Conservation (phyloP, 2,888 invertebrate species). For the Catocala fraxini region DNA sequence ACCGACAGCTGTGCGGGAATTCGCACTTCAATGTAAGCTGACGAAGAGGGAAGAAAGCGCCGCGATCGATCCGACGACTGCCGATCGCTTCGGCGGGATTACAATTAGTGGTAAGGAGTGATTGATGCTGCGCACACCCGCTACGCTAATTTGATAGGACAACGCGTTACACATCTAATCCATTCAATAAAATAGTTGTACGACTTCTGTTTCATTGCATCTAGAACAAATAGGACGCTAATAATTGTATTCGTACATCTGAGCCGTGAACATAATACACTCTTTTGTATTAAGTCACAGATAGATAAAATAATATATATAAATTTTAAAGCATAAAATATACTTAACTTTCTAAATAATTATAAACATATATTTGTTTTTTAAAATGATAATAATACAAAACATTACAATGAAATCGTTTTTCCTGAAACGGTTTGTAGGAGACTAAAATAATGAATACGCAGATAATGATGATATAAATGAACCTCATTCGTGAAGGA, state of each 20-base stretch:
- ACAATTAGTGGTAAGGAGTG: constrained; percentile 46
- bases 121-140: constrained; percentile 18
- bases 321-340: neutral
- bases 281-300: too few species aligned
- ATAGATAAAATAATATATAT: too few species aligned
- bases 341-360: neutral
- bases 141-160: constrained; percentile 8
- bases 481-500: constrained; percentile 14
- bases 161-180: neutral
- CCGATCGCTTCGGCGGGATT: constrained; percentile 70
- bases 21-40: constrained; percentile 69
- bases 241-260: too few species aligned
- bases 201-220: neutral
- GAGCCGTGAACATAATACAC: too few species aligned
- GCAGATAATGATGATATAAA: constrained; percentile 25
- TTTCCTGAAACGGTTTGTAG: constrained; percentile 5
- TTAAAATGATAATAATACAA: constrained; percentile 2
- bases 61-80: constrained; percentile 67
- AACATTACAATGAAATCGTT: constrained; percentile 14
- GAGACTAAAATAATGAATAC: constrained; percentile 23
- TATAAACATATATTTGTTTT: too few species aligned
- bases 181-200: neutral
- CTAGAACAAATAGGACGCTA: too few species aligned
- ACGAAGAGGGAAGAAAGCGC: constrained; percentile 60
- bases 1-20: constrained; percentile 62